Base-by-base conservation (phyloP, 2,113 vertebrate species). In the Calyptomena viridis region DNA sequence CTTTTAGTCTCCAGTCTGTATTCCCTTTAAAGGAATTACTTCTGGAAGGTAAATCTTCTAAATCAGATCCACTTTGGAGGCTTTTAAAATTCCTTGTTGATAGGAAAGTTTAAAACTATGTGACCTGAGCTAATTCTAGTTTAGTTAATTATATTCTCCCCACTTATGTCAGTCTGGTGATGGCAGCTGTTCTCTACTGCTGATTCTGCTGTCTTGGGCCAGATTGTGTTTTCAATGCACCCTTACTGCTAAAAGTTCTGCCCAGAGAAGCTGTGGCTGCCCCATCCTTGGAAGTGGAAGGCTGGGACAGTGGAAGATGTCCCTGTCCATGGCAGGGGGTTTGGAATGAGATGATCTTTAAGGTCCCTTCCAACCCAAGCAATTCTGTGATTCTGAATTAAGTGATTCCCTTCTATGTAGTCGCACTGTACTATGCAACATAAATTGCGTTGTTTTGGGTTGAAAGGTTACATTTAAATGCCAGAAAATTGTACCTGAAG, bases 91-190 rank as follows among this genome's bases (percentile, higher is more conserved):
- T 53, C 4, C 6, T 58, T 69, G 8, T 40, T 88, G n/a, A 44
- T 66, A 39, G 4, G 23, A 31, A 86, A 88, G 35, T 49, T 69
- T 37, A 64, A 90, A 79, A 79, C 24, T 33, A 0, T 0, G 1
- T 68, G 53, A 16, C 14, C 33, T 59, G 52, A 86, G 39, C 19
- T 62, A 33, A 58, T 73, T 86, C 9, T 40, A 15, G 23, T 74
- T 69, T 35, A 77, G 46, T 63, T 86, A 81, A 81, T 87, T 84
- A 39, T 49, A 10, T 89, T 90, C 68, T 89, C 18, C 42, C 40
- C 42, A 2, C 11, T 55, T 35, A 0, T 0, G 28, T 27, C 18
- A 15, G 17, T 33, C 39, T 9, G 4, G 33, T 66, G 9, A 3
- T 58, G 42, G 42, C 39, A 33, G 19, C 42, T 69, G 31, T 49